Evolutionary conservation across 2,888 invertebrate species (phyloP), one percentile per base, ranked within the genome.

Genomic region (Phortica magna): DNA sequence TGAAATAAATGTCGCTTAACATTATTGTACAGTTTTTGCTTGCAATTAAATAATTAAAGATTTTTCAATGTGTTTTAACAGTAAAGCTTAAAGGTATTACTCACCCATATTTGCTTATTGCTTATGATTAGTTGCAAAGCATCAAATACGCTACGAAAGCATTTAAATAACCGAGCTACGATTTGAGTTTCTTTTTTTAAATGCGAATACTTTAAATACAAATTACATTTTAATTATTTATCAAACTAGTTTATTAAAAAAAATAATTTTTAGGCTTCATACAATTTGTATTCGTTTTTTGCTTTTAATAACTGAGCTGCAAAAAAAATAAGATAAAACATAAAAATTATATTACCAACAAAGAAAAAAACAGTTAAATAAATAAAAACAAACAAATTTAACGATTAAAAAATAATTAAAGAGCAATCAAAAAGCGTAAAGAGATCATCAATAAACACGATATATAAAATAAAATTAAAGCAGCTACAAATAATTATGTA

Each of bases 231-330:
- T 31, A 78, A 73, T 55, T 70, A 77, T 78, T 75, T n/a, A 53
- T 71, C 22, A 14, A 73, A 41, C 42, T 73, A 78, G 59, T 65
- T 74, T 65, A 78, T 82, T 81, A 83, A 85, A 82, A 79, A 80
- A 77, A 77, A 76, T 17, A 67, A 77, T 65, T 31, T 48, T 19
- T 57, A 79, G 67, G 43, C 74, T 83, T 80, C 79, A 73, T 85
- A 85, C 87, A 83, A 79, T 61, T 79, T 75, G 39, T 57, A 48
- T 79, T 77, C 74, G 78, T 67, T 75, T 86, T 75, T 87, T 80
- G 78, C 78, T 79, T 84, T 31, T 88, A 89, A 84, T 82, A 89
- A 85, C 89, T 89, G 84, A 89, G 89, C 89, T 89, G 89, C 77
- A 83, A 83, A 83, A 81, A 81, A 78, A 82, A 80, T 74, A 77